Evolutionary conservation across 37 sponge, comb jelly and placozoan genomes (phyloP).

Genomic region (Spongilla lacustris): DNA sequence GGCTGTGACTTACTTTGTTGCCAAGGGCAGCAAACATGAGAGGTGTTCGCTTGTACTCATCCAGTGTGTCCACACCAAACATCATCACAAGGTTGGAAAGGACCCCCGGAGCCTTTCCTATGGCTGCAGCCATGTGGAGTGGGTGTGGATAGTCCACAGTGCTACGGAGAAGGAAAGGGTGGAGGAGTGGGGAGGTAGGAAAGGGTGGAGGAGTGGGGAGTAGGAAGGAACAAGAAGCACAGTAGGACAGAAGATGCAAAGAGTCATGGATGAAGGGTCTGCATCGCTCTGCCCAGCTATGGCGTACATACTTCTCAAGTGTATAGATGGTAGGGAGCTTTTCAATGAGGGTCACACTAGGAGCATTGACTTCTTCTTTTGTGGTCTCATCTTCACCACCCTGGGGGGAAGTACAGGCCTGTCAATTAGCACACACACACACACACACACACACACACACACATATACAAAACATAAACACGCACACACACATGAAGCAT

Average conservation of each 20-base stretch:
- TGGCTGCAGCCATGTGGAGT: conserved; percentile 77
- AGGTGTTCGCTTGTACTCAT: conserved; percentile 62
- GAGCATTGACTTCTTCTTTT: conserved; percentile 12
- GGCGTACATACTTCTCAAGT: conserved; percentile 39
- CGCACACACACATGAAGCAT: not conserved
- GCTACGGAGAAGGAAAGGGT: conserved; percentile 2
- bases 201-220: not conserved
- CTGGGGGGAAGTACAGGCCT: not conserved
- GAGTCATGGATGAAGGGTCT: not conserved
- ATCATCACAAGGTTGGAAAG: conserved; percentile 73
- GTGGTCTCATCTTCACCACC: not conserved
- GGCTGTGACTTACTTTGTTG: conserved; percentile 43
- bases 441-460: not conserved
- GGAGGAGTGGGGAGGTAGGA: not conserved
- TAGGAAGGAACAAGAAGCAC: not conserved
- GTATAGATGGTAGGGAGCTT: conserved; percentile 43
- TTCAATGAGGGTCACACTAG: conserved; percentile 23
- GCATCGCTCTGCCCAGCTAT: not conserved
- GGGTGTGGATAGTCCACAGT: conserved; percentile 65
- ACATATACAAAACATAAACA: not conserved
- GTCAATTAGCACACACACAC: not conserved
- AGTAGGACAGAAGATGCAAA: not conserved
- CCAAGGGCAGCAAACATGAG: conserved; percentile 85
- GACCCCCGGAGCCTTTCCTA: conserved; percentile 74
- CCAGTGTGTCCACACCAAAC: conserved; percentile 76